Evolutionary conservation across 1,140 invertebrate genomes (phyloP).

Genomic region (Thaumetopoea pityocampa): DNA sequence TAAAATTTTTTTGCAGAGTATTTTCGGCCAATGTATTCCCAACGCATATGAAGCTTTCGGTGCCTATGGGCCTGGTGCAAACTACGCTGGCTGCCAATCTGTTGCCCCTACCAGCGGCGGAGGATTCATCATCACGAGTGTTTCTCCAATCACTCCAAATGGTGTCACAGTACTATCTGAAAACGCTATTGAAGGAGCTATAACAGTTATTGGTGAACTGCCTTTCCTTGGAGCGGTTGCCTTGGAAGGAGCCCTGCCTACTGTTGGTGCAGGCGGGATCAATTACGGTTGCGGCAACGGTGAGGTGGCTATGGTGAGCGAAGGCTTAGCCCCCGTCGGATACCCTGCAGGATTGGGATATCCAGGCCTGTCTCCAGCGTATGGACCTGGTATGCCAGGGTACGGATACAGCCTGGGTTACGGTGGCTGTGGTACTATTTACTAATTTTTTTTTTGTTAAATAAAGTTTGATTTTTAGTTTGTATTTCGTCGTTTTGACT

Average conservation of each 20-base stretch:
- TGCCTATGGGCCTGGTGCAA: background rate
- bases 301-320: constrained; percentile 18
- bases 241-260: constrained; percentile 10
- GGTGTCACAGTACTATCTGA: constrained; percentile 26
- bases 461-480: too few relatives aligned
- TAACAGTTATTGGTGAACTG: constrained; percentile 26
- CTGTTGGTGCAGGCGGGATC: constrained; percentile 6
- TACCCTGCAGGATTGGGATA: too few relatives aligned
- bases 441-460: too few relatives aligned
- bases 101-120: constrained; percentile 20
- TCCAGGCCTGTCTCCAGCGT: constrained; percentile 24
- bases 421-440: too few relatives aligned
- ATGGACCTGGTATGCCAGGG: constrained; percentile 31
- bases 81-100: background rate
- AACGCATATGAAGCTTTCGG: too few relatives aligned
- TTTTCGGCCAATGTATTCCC: too few relatives aligned
- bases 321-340: too few relatives aligned
- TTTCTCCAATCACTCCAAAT: constrained; percentile 22
- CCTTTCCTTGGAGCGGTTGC: constrained; percentile 24
- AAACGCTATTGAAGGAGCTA: constrained; percentile 26
- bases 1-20: too few relatives aligned
- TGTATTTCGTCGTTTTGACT: too few relatives aligned
- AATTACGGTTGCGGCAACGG: constrained; percentile 16
- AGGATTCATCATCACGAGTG: constrained; percentile 20
- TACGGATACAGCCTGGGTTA: constrained; percentile 27